Evolutionary conservation across 2,797 vertebrate genomes (phyloP).

Genomic region (Vultur gryphus): DNA sequence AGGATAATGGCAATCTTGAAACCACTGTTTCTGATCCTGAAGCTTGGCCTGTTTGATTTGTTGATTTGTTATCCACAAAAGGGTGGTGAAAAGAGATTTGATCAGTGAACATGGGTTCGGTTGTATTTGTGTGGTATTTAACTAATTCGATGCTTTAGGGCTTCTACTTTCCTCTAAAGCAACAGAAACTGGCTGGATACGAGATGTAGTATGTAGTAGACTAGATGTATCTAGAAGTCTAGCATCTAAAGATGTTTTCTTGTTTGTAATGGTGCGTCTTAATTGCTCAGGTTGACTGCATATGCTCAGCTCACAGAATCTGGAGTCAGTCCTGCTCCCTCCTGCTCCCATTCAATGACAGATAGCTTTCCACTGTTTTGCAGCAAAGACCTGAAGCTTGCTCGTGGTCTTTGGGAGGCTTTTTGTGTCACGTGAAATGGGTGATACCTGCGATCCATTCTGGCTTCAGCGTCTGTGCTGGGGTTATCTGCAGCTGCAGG

Average conservation of each 20-base stretch:
- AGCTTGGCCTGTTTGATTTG: background rate
- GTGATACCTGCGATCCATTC: background rate
- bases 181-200: background rate
- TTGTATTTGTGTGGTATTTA: background rate
- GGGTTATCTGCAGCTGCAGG: background rate
- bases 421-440: rapidly evolving
- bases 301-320: background rate
- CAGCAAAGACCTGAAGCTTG: background rate
- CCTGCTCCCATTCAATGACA: background rate
- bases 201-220: background rate
- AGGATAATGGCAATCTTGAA: background rate
- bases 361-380: background rate
- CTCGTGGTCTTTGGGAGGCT: background rate
- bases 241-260: background rate
- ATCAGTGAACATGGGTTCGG: background rate
- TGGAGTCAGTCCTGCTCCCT: background rate
- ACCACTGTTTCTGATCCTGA: background rate
- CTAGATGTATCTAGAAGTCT: background rate
- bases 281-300: background rate
- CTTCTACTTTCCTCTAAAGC: background rate
- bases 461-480: background rate
- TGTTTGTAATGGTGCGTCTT: background rate
- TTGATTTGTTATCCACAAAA: background rate
- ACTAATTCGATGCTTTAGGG: background rate
- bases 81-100: background rate